These are phyloP conservation scores for Hydrophis major DNA, from an alignment of 2,797 vertebrate species.

Conservation along the genomic window DNA sequence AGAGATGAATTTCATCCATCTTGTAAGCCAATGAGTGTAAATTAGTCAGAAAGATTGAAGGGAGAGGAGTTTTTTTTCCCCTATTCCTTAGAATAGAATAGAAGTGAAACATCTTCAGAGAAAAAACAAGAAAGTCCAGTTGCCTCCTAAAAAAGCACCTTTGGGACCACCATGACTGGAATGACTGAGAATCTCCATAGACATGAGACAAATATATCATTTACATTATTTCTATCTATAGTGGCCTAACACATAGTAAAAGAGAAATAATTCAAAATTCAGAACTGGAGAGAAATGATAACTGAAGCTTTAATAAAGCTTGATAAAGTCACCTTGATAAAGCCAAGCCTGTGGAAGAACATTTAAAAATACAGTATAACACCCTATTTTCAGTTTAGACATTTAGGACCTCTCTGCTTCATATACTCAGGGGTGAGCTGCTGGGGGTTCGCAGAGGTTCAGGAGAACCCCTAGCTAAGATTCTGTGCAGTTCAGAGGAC, in stretches of 20 bases:
- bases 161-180: not conserved
- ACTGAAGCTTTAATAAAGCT: not conserved
- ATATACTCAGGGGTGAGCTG: not conserved
- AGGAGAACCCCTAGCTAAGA: no score
- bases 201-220: not conserved
- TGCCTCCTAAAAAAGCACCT: not conserved
- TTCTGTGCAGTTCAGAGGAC: no score
- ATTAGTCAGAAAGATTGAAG: no score
- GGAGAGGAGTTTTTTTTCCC: no score
- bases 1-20: no score
- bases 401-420: not conserved
- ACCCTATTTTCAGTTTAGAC: accelerated
- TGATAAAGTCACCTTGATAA: not conserved
- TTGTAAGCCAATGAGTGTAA: no score
- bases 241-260: not conserved
- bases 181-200: not conserved
- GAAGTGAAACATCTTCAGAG: not conserved
- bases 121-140: not conserved
- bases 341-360: not conserved
- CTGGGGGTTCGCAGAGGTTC: no score
- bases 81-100: no score
- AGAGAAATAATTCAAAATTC: not conserved
- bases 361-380: not conserved
- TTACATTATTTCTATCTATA: not conserved
- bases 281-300: not conserved